Evolutionary conservation across 2,797 vertebrate species (phyloP).

Genomic region (Ctenochaetus hawaiiensis): DNA sequence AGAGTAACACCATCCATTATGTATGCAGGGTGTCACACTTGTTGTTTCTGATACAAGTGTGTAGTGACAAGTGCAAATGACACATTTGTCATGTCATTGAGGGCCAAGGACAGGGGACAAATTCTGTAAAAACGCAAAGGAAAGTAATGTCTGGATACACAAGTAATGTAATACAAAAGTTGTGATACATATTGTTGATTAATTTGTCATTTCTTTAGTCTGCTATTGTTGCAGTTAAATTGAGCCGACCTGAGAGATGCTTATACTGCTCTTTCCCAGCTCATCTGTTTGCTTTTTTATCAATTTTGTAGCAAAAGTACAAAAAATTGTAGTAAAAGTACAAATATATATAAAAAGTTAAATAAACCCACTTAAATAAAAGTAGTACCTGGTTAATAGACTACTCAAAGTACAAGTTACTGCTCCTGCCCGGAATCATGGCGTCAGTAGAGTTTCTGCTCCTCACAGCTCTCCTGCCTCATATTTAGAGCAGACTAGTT

Average conservation of each 20-base stretch:
- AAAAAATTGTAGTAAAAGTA: no score
- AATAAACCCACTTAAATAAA: no score
- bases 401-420: no score
- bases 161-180: neutral
- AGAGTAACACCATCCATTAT: conserved; percentile 64
- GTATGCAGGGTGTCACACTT: conserved; percentile 52
- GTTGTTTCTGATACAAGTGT: conserved; percentile 21
- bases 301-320: neutral
- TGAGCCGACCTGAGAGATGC: neutral
- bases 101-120: neutral
- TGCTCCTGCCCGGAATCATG: no score
- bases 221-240: neutral
- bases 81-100: conserved; percentile 17
- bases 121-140: neutral
- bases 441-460: no score
- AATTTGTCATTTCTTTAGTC: neutral
- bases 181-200: neutral
- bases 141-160: neutral
- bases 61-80: conserved; percentile 35
- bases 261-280: neutral
- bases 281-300: neutral
- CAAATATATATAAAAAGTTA: no score
- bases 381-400: no score
- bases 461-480: no score
- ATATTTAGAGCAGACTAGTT: no score